phyloP scores from a whole-genome alignment of 30 jellyfish, hydroid and myxozoan genomes.

The Hydractinia symbiolongicarpus region DNA sequence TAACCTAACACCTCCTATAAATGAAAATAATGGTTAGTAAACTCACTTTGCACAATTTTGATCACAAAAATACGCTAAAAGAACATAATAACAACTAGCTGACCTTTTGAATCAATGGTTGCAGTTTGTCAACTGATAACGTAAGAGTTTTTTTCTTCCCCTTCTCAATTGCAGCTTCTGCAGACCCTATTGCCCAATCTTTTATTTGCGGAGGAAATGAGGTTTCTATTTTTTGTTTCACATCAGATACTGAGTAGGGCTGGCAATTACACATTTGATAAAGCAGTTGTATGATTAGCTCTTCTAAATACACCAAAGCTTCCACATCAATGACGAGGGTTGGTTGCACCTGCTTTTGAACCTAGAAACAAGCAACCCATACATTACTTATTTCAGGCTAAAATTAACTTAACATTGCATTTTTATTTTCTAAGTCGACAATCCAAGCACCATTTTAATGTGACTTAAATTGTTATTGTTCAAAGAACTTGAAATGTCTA shows the following conservation, averaged over 20 bases:
- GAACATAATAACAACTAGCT: neutral
- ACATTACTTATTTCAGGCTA: neutral
- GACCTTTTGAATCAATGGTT: conserved; percentile 84
- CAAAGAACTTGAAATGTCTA: no score
- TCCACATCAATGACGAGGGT: conserved; percentile 66
- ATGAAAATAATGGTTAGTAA: neutral
- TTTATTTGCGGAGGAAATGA: conserved; percentile 79
- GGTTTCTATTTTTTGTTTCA: conserved; percentile 62
- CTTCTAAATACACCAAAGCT: conserved; percentile 79
- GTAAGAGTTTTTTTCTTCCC: conserved; percentile 76
- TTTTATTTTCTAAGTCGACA: no score
- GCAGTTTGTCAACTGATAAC: conserved; percentile 75
- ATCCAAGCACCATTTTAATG: no score
- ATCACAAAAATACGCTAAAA: neutral
- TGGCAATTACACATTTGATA: conserved; percentile 50
- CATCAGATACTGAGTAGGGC: conserved; percentile 74
- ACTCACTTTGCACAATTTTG: neutral
- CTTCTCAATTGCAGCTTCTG: conserved; percentile 72
- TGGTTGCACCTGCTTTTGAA: conserved; percentile 89
- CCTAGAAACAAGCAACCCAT: conserved; percentile 32
- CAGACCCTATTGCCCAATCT: conserved; percentile 90
- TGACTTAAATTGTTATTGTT: no score
- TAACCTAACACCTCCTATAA: conserved; percentile 85
- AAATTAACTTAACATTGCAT: no score
- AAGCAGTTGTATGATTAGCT: conserved; percentile 70